Percentiles rank a stretch among this genome's conserved stretches.
These are phyloP conservation scores for Drosophila helvetica DNA, from an alignment of 2,888 invertebrate genomes.

Conservation along the genomic window DNA sequence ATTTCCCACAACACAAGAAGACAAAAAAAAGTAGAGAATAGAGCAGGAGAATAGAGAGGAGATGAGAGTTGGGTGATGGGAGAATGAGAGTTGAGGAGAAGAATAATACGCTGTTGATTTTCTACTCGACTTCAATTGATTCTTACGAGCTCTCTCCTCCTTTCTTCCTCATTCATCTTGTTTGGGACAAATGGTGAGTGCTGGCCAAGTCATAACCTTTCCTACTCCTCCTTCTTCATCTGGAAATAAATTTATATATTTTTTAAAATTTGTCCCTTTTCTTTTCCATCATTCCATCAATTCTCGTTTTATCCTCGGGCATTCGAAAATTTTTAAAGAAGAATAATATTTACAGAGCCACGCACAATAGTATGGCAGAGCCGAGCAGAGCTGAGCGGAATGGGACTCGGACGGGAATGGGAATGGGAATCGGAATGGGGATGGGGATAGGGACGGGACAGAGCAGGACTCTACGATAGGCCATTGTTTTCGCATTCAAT, in stretches of 20 bases:
- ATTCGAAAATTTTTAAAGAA: slow-evolving; percentile 69
- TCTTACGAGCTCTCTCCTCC: slow-evolving; percentile 36
- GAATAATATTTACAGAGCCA: slow-evolving; percentile 77
- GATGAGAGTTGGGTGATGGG: too few relatives aligned
- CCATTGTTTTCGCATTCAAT: slow-evolving; percentile 75
- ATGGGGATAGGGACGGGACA: slow-evolving; percentile 27
- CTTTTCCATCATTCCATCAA: slow-evolving; percentile 14
- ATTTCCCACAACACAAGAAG: slow-evolving; percentile 63
- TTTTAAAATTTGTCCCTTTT: slow-evolving; percentile 49
- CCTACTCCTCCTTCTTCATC: slow-evolving; percentile 12
- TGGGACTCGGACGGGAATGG: neutral
- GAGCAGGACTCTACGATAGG: slow-evolving; percentile 33
- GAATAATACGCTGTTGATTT: slow-evolving; percentile 67
- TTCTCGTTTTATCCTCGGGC: slow-evolving; percentile 26
- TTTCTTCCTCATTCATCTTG: slow-evolving; percentile 51
- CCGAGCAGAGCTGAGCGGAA: neutral
- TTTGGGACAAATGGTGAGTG: slow-evolving; percentile 71
- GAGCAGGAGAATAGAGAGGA: slow-evolving; percentile 1
- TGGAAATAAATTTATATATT: slow-evolving; percentile 10
- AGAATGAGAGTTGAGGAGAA: slow-evolving; percentile 9
- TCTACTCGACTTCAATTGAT: slow-evolving; percentile 77
- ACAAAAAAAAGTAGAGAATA: slow-evolving; percentile 33
- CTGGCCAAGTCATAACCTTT: slow-evolving; percentile 73
- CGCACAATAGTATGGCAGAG: slow-evolving; percentile 62
- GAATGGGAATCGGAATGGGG: slow-evolving; percentile 2